Conservation (phyloP, 2,113 vertebrate species). For the Pogonocichla stellata region DNA sequence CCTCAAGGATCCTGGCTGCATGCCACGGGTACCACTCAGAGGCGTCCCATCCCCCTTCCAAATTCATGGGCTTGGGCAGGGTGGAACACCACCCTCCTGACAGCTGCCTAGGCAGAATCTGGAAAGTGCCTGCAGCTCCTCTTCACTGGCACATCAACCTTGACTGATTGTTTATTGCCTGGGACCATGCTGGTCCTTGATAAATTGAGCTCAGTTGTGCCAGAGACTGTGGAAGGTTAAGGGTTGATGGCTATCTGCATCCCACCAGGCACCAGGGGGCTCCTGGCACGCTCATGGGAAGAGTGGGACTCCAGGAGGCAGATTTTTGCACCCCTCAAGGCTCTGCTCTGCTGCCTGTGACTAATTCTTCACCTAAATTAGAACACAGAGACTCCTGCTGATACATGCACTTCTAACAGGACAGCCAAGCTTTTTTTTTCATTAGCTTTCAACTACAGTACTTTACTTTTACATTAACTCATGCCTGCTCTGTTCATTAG, state of each 20-base stretch:
- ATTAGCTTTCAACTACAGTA: background rate
- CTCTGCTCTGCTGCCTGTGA: background rate
- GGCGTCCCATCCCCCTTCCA: background rate
- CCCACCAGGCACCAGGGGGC: background rate
- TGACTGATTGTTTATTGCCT: background rate
- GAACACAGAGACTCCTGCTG: background rate
- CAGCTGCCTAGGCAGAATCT: background rate
- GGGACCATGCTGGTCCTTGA: background rate
- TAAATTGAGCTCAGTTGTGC: background rate
- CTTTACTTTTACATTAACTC: background rate
- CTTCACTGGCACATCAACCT: background rate
- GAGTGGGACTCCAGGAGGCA: background rate
- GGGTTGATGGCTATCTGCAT: background rate
- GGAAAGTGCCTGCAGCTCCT: background rate
- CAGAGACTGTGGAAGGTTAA: background rate
- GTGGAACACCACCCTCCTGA: background rate
- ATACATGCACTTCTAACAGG: background rate
- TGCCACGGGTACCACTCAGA: accelerated
- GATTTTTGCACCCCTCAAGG: background rate
- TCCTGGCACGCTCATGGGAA: background rate
- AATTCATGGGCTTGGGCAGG: background rate
- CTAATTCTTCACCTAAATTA: background rate
- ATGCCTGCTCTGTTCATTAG: background rate
- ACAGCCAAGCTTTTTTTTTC: background rate
- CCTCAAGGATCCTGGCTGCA: background rate